Conservation (phyloP, 2,797 vertebrate genomes). For the Prunella strophiata region DNA sequence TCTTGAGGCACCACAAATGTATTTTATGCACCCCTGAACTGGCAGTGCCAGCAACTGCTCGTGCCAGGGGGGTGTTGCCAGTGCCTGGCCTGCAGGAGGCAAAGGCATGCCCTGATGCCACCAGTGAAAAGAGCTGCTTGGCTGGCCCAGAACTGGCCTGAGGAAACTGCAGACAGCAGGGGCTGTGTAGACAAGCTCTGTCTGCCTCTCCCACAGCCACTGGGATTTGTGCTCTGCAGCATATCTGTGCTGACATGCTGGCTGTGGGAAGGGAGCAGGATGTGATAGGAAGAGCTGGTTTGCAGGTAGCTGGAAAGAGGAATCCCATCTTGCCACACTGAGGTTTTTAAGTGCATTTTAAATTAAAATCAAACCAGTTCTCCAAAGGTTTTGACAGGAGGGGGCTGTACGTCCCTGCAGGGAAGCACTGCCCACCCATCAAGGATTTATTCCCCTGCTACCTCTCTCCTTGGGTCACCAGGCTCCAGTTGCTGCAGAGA, state of each 20-base stretch:
- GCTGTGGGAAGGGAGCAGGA: neutral
- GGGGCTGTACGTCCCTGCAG: neutral
- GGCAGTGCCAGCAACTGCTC: neutral
- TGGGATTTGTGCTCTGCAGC: neutral
- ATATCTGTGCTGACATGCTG: neutral
- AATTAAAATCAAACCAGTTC: neutral
- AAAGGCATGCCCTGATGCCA: neutral
- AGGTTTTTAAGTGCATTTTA: neutral
- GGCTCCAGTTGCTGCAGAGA: neutral
- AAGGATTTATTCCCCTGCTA: neutral
- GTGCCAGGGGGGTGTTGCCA: neutral
- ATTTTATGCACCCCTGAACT: neutral
- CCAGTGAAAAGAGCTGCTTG: neutral
- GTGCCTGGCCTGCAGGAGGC: neutral
- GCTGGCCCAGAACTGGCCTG: neutral
- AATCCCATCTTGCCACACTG: neutral
- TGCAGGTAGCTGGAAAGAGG: neutral
- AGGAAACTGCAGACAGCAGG: neutral
- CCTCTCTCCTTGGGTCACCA: neutral
- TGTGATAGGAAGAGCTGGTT: neutral
- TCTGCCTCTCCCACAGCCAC: neutral
- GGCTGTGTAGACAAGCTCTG: neutral
- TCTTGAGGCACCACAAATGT: neutral
- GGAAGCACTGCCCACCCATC: neutral
- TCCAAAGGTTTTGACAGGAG: neutral